Evolutionary conservation across 2,113 vertebrate genomes (phyloP), one percentile per base, ranked within the genome.

Genomic region (Labrus mixtus): DNA sequence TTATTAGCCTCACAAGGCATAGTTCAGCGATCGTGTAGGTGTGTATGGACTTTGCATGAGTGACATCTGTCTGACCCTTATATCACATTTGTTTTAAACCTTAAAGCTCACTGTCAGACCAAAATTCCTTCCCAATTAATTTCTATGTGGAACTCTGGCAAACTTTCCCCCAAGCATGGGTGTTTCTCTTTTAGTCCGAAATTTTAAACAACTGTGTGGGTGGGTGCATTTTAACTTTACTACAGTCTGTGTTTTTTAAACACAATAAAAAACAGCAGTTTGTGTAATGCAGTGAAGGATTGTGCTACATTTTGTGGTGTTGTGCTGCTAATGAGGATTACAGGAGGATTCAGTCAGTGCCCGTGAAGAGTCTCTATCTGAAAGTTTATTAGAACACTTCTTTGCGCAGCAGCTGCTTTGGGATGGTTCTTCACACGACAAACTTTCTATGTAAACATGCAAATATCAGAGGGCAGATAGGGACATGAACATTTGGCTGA

Each of bases 361-460:
- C 0, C 1, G 39, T n/a, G 20, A 51, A 63, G 51, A 63, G 29
- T 33, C 66, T 72, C 1, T 16, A 25, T 15, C 13, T 45, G 6
- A 73, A 54, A 20, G 45, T 10, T 65, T 60, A 54, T 20, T 65
- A 45, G 15, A 64, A 5, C 9, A 13, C 37, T 46, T 6, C 37
- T 39, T 33, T 60, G 12, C 10, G 45, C 54, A 59, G 15, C 3
- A 56, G 11, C 22, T 63, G n/a, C 15, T 57, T 16, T 48, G 2
- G 15, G 3, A 54, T 43, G 15, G 39, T n/a, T 16, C 22, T 41
- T 20, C 39, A 56, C 25, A 16, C 8, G 48, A 41, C 56, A 29
- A 23, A 63, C 70, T 51, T 20, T 15, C 51, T 25, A 6, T 58
- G 62, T 57, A 57, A 55, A 76, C 15, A 67, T 11, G 23, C 19